These are phyloP conservation scores for Accipiter virgatus DNA, from an alignment of 2,113 vertebrate species.

Conservation along the genomic window DNA sequence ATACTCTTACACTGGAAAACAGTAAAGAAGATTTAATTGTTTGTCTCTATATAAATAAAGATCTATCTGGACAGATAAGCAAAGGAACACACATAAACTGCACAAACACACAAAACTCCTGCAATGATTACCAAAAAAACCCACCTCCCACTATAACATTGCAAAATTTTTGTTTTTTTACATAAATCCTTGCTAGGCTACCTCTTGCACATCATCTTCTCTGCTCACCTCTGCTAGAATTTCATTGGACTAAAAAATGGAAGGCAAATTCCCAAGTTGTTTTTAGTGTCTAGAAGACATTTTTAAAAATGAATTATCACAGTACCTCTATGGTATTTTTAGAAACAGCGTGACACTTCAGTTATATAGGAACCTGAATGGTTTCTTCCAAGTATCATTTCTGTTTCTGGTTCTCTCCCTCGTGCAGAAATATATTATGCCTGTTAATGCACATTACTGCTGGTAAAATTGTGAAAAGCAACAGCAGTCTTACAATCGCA, in stretches of 20 bases:
- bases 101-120: background rate
- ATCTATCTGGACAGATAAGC: background rate
- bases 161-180: background rate
- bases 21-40: background rate
- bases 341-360: background rate
- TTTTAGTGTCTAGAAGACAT: background rate
- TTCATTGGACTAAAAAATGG: background rate
- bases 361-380: background rate
- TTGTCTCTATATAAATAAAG: background rate
- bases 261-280: background rate
- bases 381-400: background rate
- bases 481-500: background rate
- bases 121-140: background rate
- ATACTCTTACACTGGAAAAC: background rate
- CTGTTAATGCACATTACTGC: background rate
- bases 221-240: background rate
- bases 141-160: background rate
- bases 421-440: background rate
- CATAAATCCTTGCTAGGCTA: background rate
- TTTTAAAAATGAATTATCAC: background rate
- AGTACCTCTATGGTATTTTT: background rate
- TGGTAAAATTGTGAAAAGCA: background rate
- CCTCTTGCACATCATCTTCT: background rate
- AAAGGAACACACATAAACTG: background rate
- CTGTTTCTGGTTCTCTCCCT: background rate